Evolutionary conservation across 2,113 vertebrate species (phyloP).

Genomic region (Lepus americanus): DNA sequence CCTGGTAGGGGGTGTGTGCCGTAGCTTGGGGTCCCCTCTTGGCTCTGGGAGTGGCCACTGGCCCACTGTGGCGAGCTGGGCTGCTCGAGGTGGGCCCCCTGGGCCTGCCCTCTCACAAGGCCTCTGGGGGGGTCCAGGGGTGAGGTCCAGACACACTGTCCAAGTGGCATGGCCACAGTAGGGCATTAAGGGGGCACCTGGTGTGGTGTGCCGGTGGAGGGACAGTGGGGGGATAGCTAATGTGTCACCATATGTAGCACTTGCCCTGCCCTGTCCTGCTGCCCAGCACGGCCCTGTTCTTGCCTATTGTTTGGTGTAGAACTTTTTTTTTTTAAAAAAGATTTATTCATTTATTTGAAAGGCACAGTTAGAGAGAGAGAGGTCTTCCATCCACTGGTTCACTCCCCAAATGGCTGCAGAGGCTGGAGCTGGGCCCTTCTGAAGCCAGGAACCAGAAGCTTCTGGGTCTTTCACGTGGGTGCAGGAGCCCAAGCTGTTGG

Average conservation of each 20-base stretch:
- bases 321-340: not conserved
- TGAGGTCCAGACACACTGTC: not conserved
- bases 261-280: not conserved
- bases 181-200: not conserved
- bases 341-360: too few relatives aligned
- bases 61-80: too few relatives aligned
- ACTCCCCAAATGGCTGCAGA: too few relatives aligned
- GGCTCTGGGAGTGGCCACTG: not conserved
- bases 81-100: not conserved
- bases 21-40: not conserved
- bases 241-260: not conserved
- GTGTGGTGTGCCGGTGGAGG: not conserved
- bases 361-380: too few relatives aligned
- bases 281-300: not conserved
- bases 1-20: not conserved
- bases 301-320: not conserved
- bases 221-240: too few relatives aligned
- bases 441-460: too few relatives aligned
- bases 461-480: too few relatives aligned
- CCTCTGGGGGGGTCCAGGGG: too few relatives aligned
- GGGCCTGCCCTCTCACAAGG: not conserved
- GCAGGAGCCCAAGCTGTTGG: too few relatives aligned
- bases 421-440: too few relatives aligned
- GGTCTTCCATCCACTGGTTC: too few relatives aligned
- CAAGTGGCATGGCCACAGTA: not conserved